Conservation (phyloP, 2,113 vertebrate genomes). For the Platycercus adscitus region DNA sequence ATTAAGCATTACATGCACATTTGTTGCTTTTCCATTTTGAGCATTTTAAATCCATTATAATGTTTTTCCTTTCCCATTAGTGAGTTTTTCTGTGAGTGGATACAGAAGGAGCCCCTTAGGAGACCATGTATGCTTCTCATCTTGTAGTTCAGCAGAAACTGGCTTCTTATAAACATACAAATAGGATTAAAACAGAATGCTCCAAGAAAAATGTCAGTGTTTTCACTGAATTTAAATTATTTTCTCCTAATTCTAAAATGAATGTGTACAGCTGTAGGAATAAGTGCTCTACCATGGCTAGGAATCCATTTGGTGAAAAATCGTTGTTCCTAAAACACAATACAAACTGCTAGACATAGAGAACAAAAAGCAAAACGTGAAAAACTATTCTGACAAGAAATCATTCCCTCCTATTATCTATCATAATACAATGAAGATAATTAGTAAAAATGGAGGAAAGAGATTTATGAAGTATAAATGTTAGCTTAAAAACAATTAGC, state of each 20-base stretch:
- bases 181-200: conserved; percentile 39
- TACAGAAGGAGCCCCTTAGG: neutral
- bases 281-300: neutral
- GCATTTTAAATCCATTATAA: neutral
- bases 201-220: conserved; percentile 10
- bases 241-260: conserved; percentile 22
- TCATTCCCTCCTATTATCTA: neutral
- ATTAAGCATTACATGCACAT: neutral
- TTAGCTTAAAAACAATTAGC: neutral
- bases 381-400: neutral
- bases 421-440: neutral
- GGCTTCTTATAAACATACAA: neutral
- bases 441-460: neutral
- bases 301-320: neutral
- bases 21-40: neutral
- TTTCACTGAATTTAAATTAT: conserved; percentile 16
- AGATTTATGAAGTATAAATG: neutral
- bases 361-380: neutral
- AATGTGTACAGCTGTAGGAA: neutral
- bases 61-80: neutral
- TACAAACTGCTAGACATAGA: neutral
- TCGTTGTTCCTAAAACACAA: neutral
- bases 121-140: neutral
- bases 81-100: neutral
- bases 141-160: neutral